Conservation (phyloP, 2,888 invertebrate genomes). For the Mycalesis mineus region DNA sequence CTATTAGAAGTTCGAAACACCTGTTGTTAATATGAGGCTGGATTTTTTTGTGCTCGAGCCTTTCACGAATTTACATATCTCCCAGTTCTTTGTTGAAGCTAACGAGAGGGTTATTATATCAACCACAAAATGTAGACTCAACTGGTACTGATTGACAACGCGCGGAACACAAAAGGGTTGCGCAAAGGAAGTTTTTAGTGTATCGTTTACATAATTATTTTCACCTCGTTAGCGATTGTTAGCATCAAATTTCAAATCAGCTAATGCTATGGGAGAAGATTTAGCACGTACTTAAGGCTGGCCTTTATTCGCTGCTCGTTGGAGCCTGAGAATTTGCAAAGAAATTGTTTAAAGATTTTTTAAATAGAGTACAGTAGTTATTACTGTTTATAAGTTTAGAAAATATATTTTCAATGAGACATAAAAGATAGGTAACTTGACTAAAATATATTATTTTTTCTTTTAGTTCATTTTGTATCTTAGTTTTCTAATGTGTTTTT, state of each 20-base stretch:
- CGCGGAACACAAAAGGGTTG: constrained; percentile 53
- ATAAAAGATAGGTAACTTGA: no score
- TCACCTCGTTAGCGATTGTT: constrained; percentile 62
- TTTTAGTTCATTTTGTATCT: no score
- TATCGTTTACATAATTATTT: constrained; percentile 48
- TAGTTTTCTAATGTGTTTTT: no score
- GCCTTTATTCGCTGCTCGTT: not conserved
- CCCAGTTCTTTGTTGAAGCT: constrained; percentile 61
- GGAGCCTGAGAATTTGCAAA: not conserved
- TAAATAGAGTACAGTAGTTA: no score
- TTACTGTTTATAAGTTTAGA: no score
- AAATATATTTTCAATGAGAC: no score
- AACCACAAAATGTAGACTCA: constrained; percentile 68
- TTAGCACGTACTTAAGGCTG: constrained; percentile 33
- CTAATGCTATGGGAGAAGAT: constrained; percentile 43
- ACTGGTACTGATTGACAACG: constrained; percentile 67
- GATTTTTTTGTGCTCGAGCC: constrained; percentile 63
- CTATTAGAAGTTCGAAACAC: constrained; percentile 71
- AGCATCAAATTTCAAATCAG: constrained; percentile 51
- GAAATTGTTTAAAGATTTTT: no score
- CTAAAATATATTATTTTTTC: no score
- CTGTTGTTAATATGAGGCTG: constrained; percentile 63
- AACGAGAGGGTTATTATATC: constrained; percentile 70
- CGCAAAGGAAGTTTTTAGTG: constrained; percentile 43
- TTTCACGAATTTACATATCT: constrained; percentile 72